A percentile compares a stretch with the other conserved stretches of the same genome.
These are phyloP conservation scores for Portunus trituberculatus DNA, from an alignment of 1,140 invertebrate genomes.

Conservation along the genomic window DNA sequence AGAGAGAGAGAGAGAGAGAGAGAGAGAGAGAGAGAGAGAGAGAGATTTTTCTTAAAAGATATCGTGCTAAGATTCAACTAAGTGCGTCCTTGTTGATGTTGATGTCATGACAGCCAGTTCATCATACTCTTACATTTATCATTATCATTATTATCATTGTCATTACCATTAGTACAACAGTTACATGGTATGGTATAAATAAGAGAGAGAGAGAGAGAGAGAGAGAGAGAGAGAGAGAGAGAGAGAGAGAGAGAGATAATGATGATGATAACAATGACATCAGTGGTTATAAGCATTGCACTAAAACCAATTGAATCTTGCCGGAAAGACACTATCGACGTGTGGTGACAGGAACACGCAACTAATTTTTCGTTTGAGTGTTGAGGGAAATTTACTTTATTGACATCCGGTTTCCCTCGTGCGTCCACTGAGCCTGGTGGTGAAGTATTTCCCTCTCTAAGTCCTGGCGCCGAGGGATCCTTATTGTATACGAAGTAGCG, in stretches of 20 bases:
- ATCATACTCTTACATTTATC: too few species aligned
- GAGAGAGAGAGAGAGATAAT: constrained; percentile 2
- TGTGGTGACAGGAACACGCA: background rate
- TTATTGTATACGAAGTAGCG: background rate
- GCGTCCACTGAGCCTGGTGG: background rate
- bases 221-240: constrained; percentile 47
- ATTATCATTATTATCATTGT: background rate
- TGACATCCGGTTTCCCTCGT: constrained; percentile 35
- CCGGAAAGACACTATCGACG: background rate
- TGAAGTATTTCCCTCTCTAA: background rate
- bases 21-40: constrained; percentile 12
- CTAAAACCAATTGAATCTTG: background rate
- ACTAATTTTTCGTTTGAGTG: constrained; percentile 34
- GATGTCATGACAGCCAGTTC: too few species aligned
- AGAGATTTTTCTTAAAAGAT: background rate
- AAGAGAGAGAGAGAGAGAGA: constrained; percentile 34
- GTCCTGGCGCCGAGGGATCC: background rate
- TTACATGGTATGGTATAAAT: background rate
- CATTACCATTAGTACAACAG: too few species aligned
- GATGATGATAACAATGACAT: background rate
- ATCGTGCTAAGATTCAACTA: too few species aligned
- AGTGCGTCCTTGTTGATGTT: too few species aligned
- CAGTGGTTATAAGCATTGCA: background rate
- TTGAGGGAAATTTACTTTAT: constrained; percentile 31
- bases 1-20: constrained; percentile 53